Base-by-base conservation (phyloP, 2,113 vertebrate species). In the Myocastor coypus region DNA sequence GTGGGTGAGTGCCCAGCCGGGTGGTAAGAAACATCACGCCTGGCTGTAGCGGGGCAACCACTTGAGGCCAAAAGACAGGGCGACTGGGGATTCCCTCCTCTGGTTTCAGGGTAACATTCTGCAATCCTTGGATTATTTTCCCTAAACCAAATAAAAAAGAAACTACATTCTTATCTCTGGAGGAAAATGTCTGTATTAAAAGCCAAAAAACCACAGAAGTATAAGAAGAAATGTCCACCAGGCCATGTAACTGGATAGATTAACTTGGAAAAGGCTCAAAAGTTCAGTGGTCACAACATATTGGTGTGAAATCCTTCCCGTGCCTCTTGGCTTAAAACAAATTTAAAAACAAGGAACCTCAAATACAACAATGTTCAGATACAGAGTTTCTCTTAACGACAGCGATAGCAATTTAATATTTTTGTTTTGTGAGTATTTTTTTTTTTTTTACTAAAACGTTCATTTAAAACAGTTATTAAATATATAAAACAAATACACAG, bases 141-240 rank as follows among this genome's bases (percentile, higher is more conserved):
- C 37, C 13, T 69, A 95, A 97, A 92, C 46, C 59, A 97, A 93
- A 98, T 84, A 81, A 93, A 98, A 71, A 96, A 96, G 97, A 96
- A 94, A 91, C 95, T 81, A 89, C 34, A 69, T 26, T 97, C 14
- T 32, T 96, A 92, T 92, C 97, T 92, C 96, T 98, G 97, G 97
- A 98, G 97, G 97, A 98, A 98, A 98, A 98, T 66, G 89, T 98
- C 97, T 98, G 98, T 98, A 98, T 98, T 98, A 98, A 98, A 98
- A 98, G 98, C 97, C 98, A 97, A 97, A 89, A 96, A 98, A 83
- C 1, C 19, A 80, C 81, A 0, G 92, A 97, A 96, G 91, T 98
- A 98, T 98, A 98, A 92, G 98, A 98, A 97, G 97, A 98, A 98
- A 97, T 81, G 96, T 97, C 98, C 91, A 93, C 93, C 89, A 98